Conservation (phyloP, 2,113 vertebrate species). For the Glaucomys volans region DNA sequence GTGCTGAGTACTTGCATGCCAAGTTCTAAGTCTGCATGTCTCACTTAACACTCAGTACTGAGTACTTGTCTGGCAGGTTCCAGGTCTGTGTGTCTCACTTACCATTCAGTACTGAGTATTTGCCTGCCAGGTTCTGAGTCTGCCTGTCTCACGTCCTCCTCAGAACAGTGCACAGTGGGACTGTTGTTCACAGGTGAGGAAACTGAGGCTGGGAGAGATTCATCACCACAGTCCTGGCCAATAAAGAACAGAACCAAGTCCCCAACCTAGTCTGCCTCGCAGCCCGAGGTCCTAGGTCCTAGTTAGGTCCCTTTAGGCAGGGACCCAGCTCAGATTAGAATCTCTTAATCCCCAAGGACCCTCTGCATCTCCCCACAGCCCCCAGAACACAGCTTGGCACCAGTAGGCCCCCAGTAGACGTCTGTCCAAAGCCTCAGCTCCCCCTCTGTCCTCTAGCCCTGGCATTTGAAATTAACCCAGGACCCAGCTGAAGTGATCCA, state of each 20-base stretch:
- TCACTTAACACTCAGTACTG: too few relatives aligned
- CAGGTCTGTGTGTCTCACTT: too few relatives aligned
- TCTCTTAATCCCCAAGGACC: not conserved
- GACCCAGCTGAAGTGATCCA: too few relatives aligned
- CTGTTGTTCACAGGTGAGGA: not conserved
- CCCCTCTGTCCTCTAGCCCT: not conserved
- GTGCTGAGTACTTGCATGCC: too few relatives aligned
- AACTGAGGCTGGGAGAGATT: not conserved
- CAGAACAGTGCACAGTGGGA: not conserved
- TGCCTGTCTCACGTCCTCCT: not conserved
- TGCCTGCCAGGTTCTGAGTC: not conserved
- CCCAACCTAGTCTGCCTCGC: not conserved
- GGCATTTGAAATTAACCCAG: not conserved
- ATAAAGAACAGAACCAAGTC: not conserved
- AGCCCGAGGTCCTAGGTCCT: rapidly evolving
- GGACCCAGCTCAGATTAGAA: too few relatives aligned
- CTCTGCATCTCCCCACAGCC: rapidly evolving
- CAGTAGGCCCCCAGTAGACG: not conserved
- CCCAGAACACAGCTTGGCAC: not conserved
- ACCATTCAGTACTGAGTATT: not conserved
- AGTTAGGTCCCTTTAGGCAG: not conserved
- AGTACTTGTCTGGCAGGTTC: too few relatives aligned
- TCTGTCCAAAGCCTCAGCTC: not conserved
- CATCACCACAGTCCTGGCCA: not conserved
- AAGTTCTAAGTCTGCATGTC: too few relatives aligned